Conservation (phyloP, 2,888 invertebrate species). For the Melieria crassipennis region DNA sequence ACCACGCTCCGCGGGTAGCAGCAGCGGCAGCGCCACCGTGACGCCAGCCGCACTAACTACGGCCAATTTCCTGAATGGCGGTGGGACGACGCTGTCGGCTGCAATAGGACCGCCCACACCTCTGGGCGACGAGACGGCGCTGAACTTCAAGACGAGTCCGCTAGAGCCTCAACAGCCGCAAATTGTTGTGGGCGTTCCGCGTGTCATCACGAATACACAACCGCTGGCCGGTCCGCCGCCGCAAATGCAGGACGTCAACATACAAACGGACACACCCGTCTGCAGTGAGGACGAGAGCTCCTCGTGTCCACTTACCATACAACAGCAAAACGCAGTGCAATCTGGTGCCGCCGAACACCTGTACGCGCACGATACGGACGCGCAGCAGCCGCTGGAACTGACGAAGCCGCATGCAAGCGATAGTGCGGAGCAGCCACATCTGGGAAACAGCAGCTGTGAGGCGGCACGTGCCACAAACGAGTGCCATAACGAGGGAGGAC, state of each 20-base stretch:
- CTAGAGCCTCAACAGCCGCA: slow-evolving; percentile 30
- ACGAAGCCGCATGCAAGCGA: slow-evolving; percentile 37
- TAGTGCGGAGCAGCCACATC: slow-evolving; percentile 9
- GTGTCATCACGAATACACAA: slow-evolving; percentile 29
- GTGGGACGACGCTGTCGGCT: slow-evolving; percentile 44
- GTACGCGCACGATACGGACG: slow-evolving; percentile 41
- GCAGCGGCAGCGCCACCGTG: slow-evolving; percentile 40
- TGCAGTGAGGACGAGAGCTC: slow-evolving; percentile 69
- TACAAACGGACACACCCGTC: slow-evolving; percentile 81
- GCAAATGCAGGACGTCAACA: slow-evolving; percentile 83
- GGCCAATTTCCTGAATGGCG: slow-evolving; percentile 40
- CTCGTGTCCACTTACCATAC: slow-evolving; percentile 47
- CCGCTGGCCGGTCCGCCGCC: slow-evolving; percentile 51
- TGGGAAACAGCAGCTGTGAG: slow-evolving; percentile 27
- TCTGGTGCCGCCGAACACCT: neutral
- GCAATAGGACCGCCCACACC: slow-evolving; percentile 53
- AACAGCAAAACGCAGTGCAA: slow-evolving; percentile 32
- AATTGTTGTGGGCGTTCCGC: slow-evolving; percentile 47
- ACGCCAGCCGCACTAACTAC: slow-evolving; percentile 28
- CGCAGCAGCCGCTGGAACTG: slow-evolving; percentile 55
- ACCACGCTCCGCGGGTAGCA: slow-evolving; percentile 35
- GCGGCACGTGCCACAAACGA: slow-evolving; percentile 28
- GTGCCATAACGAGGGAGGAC: slow-evolving; percentile 17
- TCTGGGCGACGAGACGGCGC: slow-evolving; percentile 38
- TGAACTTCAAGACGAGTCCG: slow-evolving; percentile 30